Percentiles rank a stretch among this genome's conserved stretches.
Conservation (phyloP, 1,140 invertebrate species). For the Scylla paramamosain region DNA sequence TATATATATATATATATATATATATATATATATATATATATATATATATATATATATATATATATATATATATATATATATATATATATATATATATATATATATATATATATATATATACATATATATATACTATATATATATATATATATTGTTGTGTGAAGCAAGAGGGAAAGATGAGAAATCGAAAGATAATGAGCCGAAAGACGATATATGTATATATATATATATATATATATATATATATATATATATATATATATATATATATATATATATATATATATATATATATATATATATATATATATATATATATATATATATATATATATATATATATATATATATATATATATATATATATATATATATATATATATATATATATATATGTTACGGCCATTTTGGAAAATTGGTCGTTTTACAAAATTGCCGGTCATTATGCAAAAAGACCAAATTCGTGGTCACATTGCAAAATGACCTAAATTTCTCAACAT, state of each 20-base stretch:
- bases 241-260: too few species aligned
- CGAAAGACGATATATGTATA: background rate
- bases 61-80: slow-evolving; percentile 39
- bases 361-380: slow-evolving; percentile 43
- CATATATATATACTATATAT: background rate
- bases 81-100: slow-evolving; percentile 43
- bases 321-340: slow-evolving; percentile 36
- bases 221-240: too few species aligned
- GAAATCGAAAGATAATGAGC: too few species aligned
- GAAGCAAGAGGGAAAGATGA: too few species aligned
- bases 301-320: slow-evolving; percentile 28
- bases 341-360: slow-evolving; percentile 40
- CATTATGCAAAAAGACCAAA: too few species aligned
- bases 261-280: too few species aligned
- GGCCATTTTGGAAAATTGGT: too few species aligned
- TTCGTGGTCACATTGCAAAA: too few species aligned
- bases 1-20: slow-evolving; percentile 43
- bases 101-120: slow-evolving; percentile 43
- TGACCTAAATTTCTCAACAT: too few species aligned
- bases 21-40: slow-evolving; percentile 43
- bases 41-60: slow-evolving; percentile 28
- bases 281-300: too few species aligned
- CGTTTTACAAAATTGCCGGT: too few species aligned
- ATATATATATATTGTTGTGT: too few species aligned
- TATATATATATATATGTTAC: slow-evolving; percentile 26